phyloP scores from a whole-genome alignment of 2,888 invertebrate genomes.

The Epirrhoe tristata region DNA sequence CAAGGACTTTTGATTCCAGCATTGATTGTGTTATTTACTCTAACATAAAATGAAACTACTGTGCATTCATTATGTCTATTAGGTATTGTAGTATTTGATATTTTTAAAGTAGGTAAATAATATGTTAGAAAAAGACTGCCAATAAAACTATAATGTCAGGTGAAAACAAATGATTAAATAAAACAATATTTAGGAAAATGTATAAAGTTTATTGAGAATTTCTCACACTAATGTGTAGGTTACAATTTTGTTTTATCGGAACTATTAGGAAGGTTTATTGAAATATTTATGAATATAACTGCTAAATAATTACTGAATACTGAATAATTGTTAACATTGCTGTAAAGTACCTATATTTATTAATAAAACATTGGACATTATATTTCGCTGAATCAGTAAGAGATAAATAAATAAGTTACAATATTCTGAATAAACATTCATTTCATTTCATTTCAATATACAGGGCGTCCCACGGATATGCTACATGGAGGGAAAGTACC shows the following conservation, averaged over 20 bases:
- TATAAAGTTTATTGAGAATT: conserved; percentile 81
- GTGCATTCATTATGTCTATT: neutral
- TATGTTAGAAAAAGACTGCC: too few relatives aligned
- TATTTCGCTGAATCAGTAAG: neutral
- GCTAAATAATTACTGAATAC: conserved; percentile 5
- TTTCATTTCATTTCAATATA: too few relatives aligned
- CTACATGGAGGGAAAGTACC: too few relatives aligned
- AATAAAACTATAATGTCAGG: too few relatives aligned
- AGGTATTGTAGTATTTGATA: too few relatives aligned
- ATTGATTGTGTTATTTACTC: neutral
- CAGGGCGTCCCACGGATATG: too few relatives aligned
- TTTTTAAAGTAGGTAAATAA: too few relatives aligned
- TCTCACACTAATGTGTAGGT: conserved; percentile 56
- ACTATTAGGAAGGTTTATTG: conserved; percentile 29
- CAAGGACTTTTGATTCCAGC: neutral
- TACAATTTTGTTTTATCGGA: conserved; percentile 47
- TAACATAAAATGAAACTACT: neutral
- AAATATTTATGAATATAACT: conserved; percentile 15
- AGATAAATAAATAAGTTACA: too few relatives aligned
- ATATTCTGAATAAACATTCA: too few relatives aligned
- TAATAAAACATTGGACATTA: neutral
- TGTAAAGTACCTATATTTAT: neutral
- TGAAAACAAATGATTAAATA: conserved; percentile 43
- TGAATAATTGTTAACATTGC: conserved; percentile 12
- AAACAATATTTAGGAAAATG: conserved; percentile 72